Evolutionary conservation across 2,113 vertebrate genomes (phyloP), one percentile per base, ranked within the genome.

Genomic region (Grantiella picta): DNA sequence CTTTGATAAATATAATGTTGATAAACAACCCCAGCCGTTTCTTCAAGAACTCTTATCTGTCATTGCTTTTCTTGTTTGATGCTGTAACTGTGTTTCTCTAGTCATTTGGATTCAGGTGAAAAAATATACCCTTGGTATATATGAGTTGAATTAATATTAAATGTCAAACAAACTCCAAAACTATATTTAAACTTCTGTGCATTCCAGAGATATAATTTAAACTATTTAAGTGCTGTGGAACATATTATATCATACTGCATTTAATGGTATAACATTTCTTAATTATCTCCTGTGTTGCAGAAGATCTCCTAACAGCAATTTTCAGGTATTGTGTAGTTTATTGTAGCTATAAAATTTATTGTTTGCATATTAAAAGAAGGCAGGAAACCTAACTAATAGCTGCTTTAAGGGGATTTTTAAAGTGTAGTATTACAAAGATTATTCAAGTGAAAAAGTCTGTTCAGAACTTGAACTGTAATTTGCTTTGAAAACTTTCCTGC

Each of bases 401-500:
- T 92, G 35, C 44, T 83, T 79, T 73, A 80, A 84, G 82, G n/a
- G 11, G 18, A 60, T 87, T 19, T 90, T 89, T 88, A 52, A 70
- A 70, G 59, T 91, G 17, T 0, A 0, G 1, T 66, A 61, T 59
- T 40, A 71, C n/a, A 66, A 69, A 91, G 33, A 76, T 38, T 70
- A 35, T 84, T 94, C 36, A 72, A 82, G 28, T 77, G 70, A 85
- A 86, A 80, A 78, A 35, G 29, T 63, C 57, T 89, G 25, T 86
- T 92, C 61, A 70, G 49, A 91, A 89, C 40, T 77, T 90, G 49
- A 90, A 84, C 28, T 47, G 18, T 70, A 68, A 91, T 92, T 92
- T 94, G 17, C 50, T 94, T 88, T 91, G 75, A 82, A 97, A 94
- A 94, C 53, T 82, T 76, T 68, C 13, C 36, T 94, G 63, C 63